Evolutionary conservation across 2,113 vertebrate species (phyloP).

Genomic region (Natator depressus): DNA sequence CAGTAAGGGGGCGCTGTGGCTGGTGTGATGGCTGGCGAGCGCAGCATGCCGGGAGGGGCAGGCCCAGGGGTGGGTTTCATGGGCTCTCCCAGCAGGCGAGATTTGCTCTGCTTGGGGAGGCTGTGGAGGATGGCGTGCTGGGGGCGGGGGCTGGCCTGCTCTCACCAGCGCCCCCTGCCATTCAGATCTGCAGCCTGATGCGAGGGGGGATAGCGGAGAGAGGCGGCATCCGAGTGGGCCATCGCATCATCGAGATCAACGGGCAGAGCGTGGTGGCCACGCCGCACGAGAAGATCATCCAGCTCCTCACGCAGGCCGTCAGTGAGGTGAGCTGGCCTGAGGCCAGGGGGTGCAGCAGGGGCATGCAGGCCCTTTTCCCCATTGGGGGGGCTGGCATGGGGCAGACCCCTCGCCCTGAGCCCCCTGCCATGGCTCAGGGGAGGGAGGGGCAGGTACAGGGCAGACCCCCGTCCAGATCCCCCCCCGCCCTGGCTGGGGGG

Average conservation of each 20-base stretch:
- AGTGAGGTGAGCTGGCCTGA: slow-evolving; percentile 82
- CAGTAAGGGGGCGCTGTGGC: neutral
- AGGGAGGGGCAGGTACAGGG: neutral
- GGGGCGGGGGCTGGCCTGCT: neutral
- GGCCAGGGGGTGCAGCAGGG: accelerated
- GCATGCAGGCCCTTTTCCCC: neutral
- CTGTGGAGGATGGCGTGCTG: neutral
- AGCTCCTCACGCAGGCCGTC: slow-evolving; percentile 88
- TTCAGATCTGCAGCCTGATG: slow-evolving; percentile 96
- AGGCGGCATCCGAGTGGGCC: slow-evolving; percentile 93
- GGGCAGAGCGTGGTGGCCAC: slow-evolving; percentile 96
- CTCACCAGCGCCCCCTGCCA: accelerated
- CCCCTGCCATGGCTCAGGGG: neutral
- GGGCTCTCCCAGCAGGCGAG: too few species aligned
- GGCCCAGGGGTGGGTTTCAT: neutral
- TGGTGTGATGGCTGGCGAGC: neutral
- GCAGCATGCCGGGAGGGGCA: neutral
- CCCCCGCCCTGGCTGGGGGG: too few species aligned
- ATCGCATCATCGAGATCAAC: slow-evolving; percentile 98
- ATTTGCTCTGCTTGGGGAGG: neutral
- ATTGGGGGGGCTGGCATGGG: neutral
- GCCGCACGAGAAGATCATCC: slow-evolving; percentile 91
- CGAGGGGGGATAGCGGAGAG: slow-evolving; percentile 94
- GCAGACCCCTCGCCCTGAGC: neutral
- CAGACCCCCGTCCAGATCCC: neutral